Conservation (phyloP, 2,888 invertebrate genomes). For the Caenorhabditis panamensis region DNA sequence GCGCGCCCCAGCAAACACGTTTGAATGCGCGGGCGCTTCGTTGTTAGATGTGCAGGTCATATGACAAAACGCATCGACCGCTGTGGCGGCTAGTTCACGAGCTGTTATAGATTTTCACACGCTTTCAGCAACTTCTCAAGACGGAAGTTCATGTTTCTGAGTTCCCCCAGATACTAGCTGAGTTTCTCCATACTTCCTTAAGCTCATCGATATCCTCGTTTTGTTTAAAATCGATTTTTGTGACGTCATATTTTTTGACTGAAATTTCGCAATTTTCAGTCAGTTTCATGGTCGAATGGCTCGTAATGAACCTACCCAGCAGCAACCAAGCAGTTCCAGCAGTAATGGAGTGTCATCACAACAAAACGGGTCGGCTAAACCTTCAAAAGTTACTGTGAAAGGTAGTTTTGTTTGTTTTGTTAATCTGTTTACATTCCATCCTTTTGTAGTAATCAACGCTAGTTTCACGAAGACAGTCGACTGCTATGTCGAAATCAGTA, state of each 20-base stretch:
- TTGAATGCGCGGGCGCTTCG: constrained; percentile 50
- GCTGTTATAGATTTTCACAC: constrained; percentile 59
- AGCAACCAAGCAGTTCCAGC: constrained; percentile 56
- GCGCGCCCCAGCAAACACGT: constrained; percentile 47
- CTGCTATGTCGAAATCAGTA: constrained; percentile 77
- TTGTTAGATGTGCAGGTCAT: constrained; percentile 69
- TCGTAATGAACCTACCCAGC: constrained; percentile 58
- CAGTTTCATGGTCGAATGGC: constrained; percentile 59
- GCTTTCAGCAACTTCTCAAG: constrained; percentile 15
- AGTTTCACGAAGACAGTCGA: constrained; percentile 75
- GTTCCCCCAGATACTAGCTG: too few relatives aligned
- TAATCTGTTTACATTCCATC: not conserved
- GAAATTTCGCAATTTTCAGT: constrained; percentile 36
- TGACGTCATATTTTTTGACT: constrained; percentile 25
- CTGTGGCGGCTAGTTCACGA: constrained; percentile 33
- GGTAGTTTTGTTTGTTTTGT: constrained; percentile 28
- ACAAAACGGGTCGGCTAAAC: constrained; percentile 53
- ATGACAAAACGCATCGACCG: constrained; percentile 37
- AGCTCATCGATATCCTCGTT: not conserved
- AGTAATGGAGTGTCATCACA: constrained; percentile 42
- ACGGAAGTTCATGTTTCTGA: too few relatives aligned
- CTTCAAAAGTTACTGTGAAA: constrained; percentile 61
- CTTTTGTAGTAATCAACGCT: constrained; percentile 75
- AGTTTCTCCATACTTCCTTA: too few relatives aligned
- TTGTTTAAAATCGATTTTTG: constrained; percentile 2